Conservation (phyloP, 1,140 invertebrate genomes). For the Brachionus koreanus region DNA sequence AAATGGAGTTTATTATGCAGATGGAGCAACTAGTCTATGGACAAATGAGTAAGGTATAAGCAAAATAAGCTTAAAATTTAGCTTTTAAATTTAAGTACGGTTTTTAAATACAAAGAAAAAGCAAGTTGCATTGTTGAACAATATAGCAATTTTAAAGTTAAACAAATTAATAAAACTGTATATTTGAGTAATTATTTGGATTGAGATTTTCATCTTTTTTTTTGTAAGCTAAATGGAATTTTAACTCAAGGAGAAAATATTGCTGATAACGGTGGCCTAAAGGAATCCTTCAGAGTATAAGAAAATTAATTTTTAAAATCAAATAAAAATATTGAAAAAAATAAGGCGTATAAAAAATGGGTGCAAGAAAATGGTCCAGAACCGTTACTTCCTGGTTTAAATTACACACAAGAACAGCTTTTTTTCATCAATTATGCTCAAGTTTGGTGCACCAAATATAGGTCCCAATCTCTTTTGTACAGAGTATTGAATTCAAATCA, state of each 20-base stretch:
- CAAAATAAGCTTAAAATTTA: not conserved
- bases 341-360: slow-evolving; percentile 63
- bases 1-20: slow-evolving; percentile 38
- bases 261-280: slow-evolving; percentile 61
- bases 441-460: slow-evolving; percentile 56
- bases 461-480: slow-evolving; percentile 9
- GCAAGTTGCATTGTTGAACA: slow-evolving; percentile 33
- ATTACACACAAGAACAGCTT: slow-evolving; percentile 65
- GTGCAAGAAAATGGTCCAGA: slow-evolving; percentile 60
- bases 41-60: slow-evolving; percentile 24
- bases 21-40: slow-evolving; percentile 4
- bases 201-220: not conserved
- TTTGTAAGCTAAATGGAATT: slow-evolving; percentile 55
- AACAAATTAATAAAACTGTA: slow-evolving; percentile 41
- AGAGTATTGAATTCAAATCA: slow-evolving; percentile 42
- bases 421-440: slow-evolving; percentile 71
- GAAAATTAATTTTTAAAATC: not conserved
- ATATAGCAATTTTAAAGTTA: not conserved
- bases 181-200: not conserved
- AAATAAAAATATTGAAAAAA: not conserved
- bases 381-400: slow-evolving; percentile 64
- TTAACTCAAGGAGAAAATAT: slow-evolving; percentile 61
- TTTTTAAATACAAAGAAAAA: slow-evolving; percentile 30
- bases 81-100: not conserved
- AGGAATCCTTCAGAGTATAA: slow-evolving; percentile 56